Evolutionary conservation across 2,888 invertebrate species (phyloP).

Genomic region (Chrysodeixis includens): DNA sequence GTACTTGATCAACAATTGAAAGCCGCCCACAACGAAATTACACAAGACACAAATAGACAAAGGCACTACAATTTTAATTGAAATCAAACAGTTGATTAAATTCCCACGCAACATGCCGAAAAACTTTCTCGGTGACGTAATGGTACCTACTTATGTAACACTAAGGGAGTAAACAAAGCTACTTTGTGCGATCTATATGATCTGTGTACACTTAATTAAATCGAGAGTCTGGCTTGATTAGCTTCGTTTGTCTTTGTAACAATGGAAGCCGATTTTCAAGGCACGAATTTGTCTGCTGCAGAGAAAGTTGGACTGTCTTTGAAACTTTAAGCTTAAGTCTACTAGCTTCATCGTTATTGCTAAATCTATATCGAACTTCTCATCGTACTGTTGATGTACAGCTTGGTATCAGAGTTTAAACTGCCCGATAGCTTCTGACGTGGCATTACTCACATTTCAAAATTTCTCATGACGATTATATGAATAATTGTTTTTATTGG

Average conservation of each 20-base stretch:
- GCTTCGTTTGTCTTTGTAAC: constrained; percentile 24
- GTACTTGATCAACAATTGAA: constrained; percentile 17
- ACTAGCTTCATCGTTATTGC: neutral
- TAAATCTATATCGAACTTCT: too few species aligned
- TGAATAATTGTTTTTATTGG: constrained; percentile 1
- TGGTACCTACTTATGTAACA: constrained; percentile 38
- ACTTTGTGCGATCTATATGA: constrained; percentile 18
- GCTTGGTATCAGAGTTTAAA: too few species aligned
- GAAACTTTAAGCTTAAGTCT: too few species aligned
- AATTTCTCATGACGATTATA: too few species aligned
- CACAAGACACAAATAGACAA: constrained; percentile 43
- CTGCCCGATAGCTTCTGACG: too few species aligned
- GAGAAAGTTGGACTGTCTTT: neutral
- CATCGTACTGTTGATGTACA: too few species aligned
- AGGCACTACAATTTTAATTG: constrained; percentile 52
- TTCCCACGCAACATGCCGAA: constrained; percentile 37
- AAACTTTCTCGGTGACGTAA: constrained; percentile 48
- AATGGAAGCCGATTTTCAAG: neutral
- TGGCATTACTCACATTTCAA: too few species aligned
- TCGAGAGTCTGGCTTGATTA: constrained; percentile 30
- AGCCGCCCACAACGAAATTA: constrained; percentile 26
- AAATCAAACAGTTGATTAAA: constrained; percentile 51
- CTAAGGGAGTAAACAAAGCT: constrained; percentile 24
- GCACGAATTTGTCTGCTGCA: neutral
- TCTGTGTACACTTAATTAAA: constrained; percentile 42